Evolutionary conservation across 2,797 vertebrate species (phyloP).

Genomic region (Mastacembelus armatus): DNA sequence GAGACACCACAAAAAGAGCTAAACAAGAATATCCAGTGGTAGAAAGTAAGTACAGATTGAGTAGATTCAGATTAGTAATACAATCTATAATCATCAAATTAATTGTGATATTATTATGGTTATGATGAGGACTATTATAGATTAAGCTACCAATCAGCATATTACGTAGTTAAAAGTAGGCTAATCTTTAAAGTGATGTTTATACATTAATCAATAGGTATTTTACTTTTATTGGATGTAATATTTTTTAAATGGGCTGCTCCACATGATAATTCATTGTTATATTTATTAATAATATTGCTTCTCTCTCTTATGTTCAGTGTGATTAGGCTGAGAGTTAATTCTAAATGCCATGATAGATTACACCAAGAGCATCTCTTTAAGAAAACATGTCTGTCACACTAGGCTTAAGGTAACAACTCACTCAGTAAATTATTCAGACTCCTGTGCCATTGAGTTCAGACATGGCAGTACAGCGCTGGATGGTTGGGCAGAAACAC

Average conservation of each 20-base stretch:
- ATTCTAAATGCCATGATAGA: slow-evolving; percentile 10
- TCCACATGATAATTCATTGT: too few relatives aligned
- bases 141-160: not conserved
- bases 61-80: not conserved
- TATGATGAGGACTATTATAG: not conserved
- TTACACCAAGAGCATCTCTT: slow-evolving; percentile 55
- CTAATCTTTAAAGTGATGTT: not conserved
- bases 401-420: slow-evolving; percentile 62
- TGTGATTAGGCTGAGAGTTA: slow-evolving; percentile 16
- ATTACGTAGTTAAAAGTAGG: not conserved
- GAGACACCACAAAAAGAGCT: not conserved
- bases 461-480: slow-evolving; percentile 64
- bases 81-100: not conserved
- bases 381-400: slow-evolving; percentile 73
- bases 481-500: slow-evolving; percentile 42
- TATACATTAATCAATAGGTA: not conserved
- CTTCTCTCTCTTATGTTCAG: slow-evolving; percentile 5
- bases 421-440: slow-evolving; percentile 84
- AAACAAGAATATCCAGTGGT: not conserved
- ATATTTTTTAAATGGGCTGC: too few relatives aligned
- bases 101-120: not conserved
- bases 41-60: not conserved
- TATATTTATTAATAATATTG: slow-evolving; percentile 14
- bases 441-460: slow-evolving; percentile 72
- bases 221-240: too few relatives aligned